A percentile compares a stretch with the other conserved stretches of the same genome.
phyloP scores from a whole-genome alignment of 2,797 vertebrate species.

The Alcedo quadribrachys region DNA sequence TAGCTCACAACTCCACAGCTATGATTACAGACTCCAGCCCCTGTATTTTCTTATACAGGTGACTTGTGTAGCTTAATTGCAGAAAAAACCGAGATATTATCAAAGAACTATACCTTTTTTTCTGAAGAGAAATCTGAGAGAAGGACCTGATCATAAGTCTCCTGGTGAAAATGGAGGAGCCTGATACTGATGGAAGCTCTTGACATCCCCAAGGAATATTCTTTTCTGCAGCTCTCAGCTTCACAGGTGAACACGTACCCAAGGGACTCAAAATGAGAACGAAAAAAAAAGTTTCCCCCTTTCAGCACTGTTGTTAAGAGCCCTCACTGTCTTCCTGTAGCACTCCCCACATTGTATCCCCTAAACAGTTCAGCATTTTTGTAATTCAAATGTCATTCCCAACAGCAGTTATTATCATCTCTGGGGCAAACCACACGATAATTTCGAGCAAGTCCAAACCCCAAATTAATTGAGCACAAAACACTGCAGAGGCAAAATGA shows the following conservation, averaged over 20 bases:
- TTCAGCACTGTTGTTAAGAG: not conserved
- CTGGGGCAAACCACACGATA: not conserved
- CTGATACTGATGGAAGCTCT: not conserved
- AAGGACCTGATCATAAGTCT: not conserved
- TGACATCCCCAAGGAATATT: not conserved
- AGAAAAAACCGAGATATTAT: not conserved
- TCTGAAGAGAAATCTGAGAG: not conserved
- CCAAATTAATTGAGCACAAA: not conserved
- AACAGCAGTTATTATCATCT: not conserved
- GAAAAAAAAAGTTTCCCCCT: not conserved
- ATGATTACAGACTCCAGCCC: accelerated
- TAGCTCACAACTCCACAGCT: not conserved
- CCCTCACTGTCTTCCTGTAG: not conserved
- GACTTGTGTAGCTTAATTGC: not conserved
- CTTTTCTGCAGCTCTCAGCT: not conserved
- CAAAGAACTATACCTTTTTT: not conserved
- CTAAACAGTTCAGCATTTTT: not conserved
- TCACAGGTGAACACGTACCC: not conserved
- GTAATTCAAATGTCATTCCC: not conserved
- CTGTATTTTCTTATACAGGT: not conserved
- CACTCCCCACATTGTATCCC: not conserved
- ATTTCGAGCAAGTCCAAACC: not conserved
- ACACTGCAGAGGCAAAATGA: not conserved
- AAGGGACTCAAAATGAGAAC: not conserved
- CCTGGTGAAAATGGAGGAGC: not conserved